These are phyloP conservation scores for Spinibarbus caldwelli DNA, from an alignment of 2,797 vertebrate genomes.

Conservation along the genomic window DNA sequence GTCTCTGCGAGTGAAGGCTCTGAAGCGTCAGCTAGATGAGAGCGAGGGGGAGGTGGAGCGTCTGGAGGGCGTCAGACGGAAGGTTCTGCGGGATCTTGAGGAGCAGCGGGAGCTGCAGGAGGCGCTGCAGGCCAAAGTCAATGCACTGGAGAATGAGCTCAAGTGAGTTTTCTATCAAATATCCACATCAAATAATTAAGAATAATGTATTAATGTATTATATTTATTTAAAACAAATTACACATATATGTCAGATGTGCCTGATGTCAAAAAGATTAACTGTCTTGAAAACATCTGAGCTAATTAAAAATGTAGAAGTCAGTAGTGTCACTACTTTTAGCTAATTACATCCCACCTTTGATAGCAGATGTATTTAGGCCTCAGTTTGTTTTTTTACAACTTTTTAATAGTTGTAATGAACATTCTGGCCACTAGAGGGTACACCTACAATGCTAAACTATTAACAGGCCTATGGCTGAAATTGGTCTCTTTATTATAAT, in stretches of 20 bases:
- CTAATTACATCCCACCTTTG: too few relatives aligned
- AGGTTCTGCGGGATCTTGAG: conserved; percentile 89
- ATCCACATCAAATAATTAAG: not conserved
- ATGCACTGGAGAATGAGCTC: conserved; percentile 82
- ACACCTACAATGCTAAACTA: not conserved
- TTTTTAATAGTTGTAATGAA: not conserved
- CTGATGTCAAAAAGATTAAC: not conserved
- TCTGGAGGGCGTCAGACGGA: conserved; percentile 86
- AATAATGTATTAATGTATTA: too few relatives aligned
- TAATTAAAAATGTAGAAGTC: not conserved
- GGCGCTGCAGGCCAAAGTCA: conserved; percentile 83
- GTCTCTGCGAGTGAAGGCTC: conserved; percentile 88
- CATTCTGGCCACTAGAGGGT: not conserved
- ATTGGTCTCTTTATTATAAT: not conserved
- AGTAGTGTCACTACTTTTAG: not conserved
- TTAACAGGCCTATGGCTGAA: not conserved
- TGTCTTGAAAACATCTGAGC: not conserved
- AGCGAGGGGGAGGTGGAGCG: conserved; percentile 93
- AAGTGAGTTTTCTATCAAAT: not conserved
- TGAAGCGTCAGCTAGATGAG: conserved; percentile 94
- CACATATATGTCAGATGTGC: too few relatives aligned
- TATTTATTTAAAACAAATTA: too few relatives aligned
- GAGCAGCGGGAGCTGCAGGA: conserved; percentile 91
- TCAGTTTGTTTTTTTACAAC: not conserved
- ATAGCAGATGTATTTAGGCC: not conserved